Base-by-base conservation (phyloP, 2,888 invertebrate species). In the Synergus laeviventris region DNA sequence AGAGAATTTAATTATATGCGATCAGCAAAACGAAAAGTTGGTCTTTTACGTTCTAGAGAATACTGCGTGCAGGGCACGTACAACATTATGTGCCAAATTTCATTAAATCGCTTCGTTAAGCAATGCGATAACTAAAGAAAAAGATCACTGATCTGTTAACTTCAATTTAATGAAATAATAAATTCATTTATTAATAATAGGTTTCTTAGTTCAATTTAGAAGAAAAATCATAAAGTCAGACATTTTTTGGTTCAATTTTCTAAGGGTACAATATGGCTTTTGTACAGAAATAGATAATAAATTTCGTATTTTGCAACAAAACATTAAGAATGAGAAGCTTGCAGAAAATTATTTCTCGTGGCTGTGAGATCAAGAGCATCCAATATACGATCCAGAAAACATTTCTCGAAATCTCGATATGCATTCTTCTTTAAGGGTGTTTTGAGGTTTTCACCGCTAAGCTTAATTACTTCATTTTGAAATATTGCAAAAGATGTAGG, bases 351-450 rank as follows among this genome's bases (percentile, higher is more conserved):
- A 14, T 56, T 60, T 60, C 66, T 56, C 12, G 36, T 81, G 81
- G 80, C 81, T 81, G 81, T 81, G 80, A 81, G 80, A 76, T 77
- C 76, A 80, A 79, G 78, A 77, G 80, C 81, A 80, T 81, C 79
- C 78, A 77, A 78, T 75, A 9, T 66, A 74, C n/a, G 16, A 59
- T 54, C 24, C 45, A 49, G 38, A 61, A 61, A 61, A 61, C 24
- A 45, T 66, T 54, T 54, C 8, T 18, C 5, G 24, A 66, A 66
- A 64, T 12, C 36, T n/a, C 24, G n/a, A 18, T 54, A 8, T 9
- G 1, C 42, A 45, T 45, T 60, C 7, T 21, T 61, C 16, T 24
- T 5, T 31, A 31, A 31, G 31, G 31, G 31, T 31, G 31, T 5
- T 31, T 31, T 31, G 5, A 4, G 31, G 5, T 31, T 31, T 31